Evolutionary conservation across 2,797 vertebrate species (phyloP), one percentile per base, ranked within the genome.

Genomic region (Gypaetus barbatus): DNA sequence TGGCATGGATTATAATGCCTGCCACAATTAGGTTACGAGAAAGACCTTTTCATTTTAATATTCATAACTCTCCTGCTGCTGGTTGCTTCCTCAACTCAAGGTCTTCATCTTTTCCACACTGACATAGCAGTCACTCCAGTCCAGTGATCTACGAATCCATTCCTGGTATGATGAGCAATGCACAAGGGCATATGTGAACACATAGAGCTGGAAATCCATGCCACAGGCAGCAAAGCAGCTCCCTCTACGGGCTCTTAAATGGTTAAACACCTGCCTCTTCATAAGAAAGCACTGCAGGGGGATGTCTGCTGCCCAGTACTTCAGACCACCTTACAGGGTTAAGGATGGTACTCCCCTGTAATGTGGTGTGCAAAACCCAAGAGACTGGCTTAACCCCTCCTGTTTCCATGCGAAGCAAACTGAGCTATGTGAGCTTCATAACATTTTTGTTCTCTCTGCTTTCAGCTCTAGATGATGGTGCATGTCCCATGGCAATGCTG

Each of bases 201-300:
- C 19, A 18, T 1, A 14, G 31, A 27, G 22, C 28, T 13, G 75
- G 33, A 49, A 56, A 80, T 10, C 28, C 44, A 8, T n/a, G 60
- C 13, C 75, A 76, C 75, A 30, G 22, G 68, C 89, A 95, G 95
- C 66, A 77, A 87, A 92, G 93, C 80, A 96, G 93, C 93, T 95
- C 91, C 93, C 88, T 94, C 88, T 95, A 52, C 0, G 80, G 95
- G 86, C n/a, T 60, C 63, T 73, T 46, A 48, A 79, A 92, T 56
- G 84, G 61, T 78, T 65, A 65, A 94, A 93, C 90, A 93, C 13
- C 83, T 33, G 69, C 25, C 24, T 61, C 65, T 66, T 13, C 24
- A 0, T 1, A 5, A 18, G 25, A 13, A 18, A 71, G 37, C 14
- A 3, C 46, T 13, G 86, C 80, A 51, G 16, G 9, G 25, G 12